Percentiles rank a stretch among this genome's conserved stretches.
phyloP scores from a whole-genome alignment of 2,888 invertebrate genomes.

The Callinectes sapidus region DNA sequence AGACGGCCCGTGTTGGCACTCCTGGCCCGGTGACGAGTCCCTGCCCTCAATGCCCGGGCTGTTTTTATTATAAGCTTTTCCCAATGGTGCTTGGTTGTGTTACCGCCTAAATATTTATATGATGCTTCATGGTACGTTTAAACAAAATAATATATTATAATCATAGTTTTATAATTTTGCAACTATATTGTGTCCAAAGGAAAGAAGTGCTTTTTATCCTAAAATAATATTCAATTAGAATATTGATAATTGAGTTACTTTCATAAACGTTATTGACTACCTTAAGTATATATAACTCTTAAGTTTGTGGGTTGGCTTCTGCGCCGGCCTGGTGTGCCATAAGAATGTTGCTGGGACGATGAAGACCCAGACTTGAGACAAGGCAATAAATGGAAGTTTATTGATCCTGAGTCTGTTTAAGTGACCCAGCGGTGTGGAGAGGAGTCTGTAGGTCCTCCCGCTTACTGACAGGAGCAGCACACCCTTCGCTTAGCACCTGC shows the following conservation, averaged over 20 bases:
- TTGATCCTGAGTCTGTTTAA: slow-evolving; percentile 65
- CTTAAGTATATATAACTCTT: neutral
- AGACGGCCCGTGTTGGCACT: slow-evolving; percentile 54
- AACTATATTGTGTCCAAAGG: neutral
- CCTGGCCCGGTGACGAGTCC: slow-evolving; percentile 44
- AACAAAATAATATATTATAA: slow-evolving; percentile 8
- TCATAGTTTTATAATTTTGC: slow-evolving; percentile 24
- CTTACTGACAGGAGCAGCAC: neutral
- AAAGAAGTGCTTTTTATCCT: slow-evolving; percentile 5
- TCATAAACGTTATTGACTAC: neutral
- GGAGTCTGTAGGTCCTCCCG: neutral
- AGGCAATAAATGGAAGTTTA: slow-evolving; percentile 69
- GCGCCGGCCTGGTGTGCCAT: slow-evolving; percentile 24
- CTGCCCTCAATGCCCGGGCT: neutral
- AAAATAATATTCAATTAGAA: slow-evolving; percentile 41
- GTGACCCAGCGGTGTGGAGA: slow-evolving; percentile 40
- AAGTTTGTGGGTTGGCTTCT: slow-evolving; percentile 7
- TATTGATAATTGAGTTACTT: slow-evolving; percentile 29
- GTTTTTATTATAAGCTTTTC: slow-evolving; percentile 43
- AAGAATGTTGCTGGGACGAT: neutral
- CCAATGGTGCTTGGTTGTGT: slow-evolving; percentile 68
- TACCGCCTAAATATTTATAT: slow-evolving; percentile 29
- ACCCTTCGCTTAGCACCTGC: neutral
- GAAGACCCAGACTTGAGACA: slow-evolving; percentile 66
- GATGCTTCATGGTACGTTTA: neutral